Evolutionary conservation across 2,888 invertebrate genomes (phyloP).

Genomic region (Nymphalis c-album): DNA sequence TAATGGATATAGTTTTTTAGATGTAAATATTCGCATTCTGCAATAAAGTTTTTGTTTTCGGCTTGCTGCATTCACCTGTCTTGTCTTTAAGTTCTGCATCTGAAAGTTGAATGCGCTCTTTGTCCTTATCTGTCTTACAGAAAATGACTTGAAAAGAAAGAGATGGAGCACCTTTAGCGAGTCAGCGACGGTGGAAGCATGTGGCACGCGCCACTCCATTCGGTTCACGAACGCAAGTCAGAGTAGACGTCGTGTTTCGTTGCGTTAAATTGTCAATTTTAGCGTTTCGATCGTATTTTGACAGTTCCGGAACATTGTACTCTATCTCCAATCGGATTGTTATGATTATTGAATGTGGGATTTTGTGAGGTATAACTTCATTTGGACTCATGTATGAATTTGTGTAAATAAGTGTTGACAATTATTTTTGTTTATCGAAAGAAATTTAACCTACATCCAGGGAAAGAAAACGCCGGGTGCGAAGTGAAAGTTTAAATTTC

Average conservation of each 20-base stretch:
- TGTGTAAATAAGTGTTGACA: conserved; percentile 27
- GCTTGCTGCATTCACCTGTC: conserved; percentile 66
- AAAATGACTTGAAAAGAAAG: conserved; percentile 58
- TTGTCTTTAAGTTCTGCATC: conserved; percentile 55
- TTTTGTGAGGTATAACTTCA: conserved; percentile 15
- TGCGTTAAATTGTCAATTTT: conserved; percentile 41
- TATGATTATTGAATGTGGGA: conserved; percentile 28
- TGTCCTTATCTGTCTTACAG: conserved; percentile 64
- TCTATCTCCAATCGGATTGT: conserved; percentile 35
- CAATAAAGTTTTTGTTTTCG: conserved; percentile 33
- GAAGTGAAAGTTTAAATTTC: conserved; percentile 73
- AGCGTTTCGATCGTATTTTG: conserved; percentile 67
- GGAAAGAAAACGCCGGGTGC: conserved; percentile 56
- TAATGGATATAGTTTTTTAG: conserved; percentile 19
- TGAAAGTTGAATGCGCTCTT: conserved; percentile 51
- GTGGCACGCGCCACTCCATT: conserved; percentile 79
- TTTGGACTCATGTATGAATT: conserved; percentile 16
- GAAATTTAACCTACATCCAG: conserved; percentile 69
- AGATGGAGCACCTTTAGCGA: conserved; percentile 57
- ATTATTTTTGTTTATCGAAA: conserved; percentile 47
- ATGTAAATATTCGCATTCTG: conserved; percentile 21
- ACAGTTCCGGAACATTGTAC: conserved; percentile 51
- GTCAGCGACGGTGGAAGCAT: conserved; percentile 59
- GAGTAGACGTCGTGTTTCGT: conserved; percentile 57
- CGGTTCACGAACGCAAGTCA: conserved; percentile 67